Evolutionary conservation across 1,140 invertebrate genomes (phyloP), one percentile per base, ranked within the genome.

Genomic region (Drosophila ananassae): DNA sequence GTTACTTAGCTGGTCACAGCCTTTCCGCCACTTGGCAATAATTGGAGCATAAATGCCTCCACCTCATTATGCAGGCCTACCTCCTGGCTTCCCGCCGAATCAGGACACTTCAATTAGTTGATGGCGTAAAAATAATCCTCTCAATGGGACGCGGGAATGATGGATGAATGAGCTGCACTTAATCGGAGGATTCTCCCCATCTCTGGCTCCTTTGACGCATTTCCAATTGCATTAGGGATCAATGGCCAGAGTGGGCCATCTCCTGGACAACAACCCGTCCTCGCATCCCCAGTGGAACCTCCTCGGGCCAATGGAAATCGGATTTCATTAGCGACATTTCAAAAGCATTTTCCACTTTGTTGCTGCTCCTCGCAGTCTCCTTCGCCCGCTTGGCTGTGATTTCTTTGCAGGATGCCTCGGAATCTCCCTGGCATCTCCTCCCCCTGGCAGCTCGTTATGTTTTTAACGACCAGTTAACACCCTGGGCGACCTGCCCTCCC

Each of bases 1-100:
- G 55, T 55, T 55, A 68, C 55, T 84, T 57, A 48, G 67, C 72
- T 66, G 78, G 54, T 79, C 74, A 75, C 74, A 84, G 84, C 74
- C 62, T 89, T 90, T 85, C 85, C 81, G 85, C 80, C 85, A 90
- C 85, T 90, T 90, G 73, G 51, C 28, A 44, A 67, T 90, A 90
- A 90, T 90, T 90, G 81, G 63, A 77, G 84, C 79, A 77, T 68
- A 83, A 89, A 77, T 56, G 73, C 84, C 69, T 79, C 84, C 73
- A 83, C 79, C 84, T 77, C 84, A 89, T 89, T 89, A 89, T 89
- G 79, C 76, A 76, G 74, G 57, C 34, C 28, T 37, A 37, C 57
- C 30, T 13, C 24, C 17, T 17, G 17, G 41, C 41, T 37, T 63
- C 59, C 53, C 28, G 56, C 62, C 77, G 28, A 89, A 89, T 89